Conservation (phyloP, 2,888 invertebrate species). For the Cetonia aurata region DNA sequence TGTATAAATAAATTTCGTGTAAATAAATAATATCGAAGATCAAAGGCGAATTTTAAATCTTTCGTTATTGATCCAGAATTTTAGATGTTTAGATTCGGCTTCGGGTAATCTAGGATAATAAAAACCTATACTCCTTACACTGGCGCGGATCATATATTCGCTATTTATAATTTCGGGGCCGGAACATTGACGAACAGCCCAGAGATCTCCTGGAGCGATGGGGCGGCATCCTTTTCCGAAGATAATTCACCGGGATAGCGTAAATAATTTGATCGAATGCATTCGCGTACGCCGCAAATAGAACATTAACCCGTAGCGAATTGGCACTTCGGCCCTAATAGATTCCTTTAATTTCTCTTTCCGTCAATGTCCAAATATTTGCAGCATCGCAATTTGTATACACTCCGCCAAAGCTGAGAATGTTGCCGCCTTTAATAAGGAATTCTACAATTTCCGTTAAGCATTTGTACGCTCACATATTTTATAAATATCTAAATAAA, state of each 20-base stretch:
- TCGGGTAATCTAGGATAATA: slow-evolving; percentile 43
- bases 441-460: no score
- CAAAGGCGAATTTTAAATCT: slow-evolving; percentile 46
- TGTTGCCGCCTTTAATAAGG: slow-evolving; percentile 24
- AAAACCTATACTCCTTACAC: slow-evolving; percentile 22
- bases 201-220: background rate
- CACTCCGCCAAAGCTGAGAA: slow-evolving; percentile 19
- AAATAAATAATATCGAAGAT: slow-evolving; percentile 47
- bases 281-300: slow-evolving; percentile 24
- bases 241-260: slow-evolving; percentile 17
- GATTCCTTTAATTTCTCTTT: slow-evolving; percentile 27
- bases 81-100: slow-evolving; percentile 42
- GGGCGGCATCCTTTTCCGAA: slow-evolving; percentile 9
- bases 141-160: slow-evolving; percentile 9
- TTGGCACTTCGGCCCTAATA: slow-evolving; percentile 27
- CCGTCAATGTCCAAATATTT: slow-evolving; percentile 38
- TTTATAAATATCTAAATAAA: slow-evolving; percentile 8
- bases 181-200: slow-evolving; percentile 20
- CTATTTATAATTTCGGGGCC: slow-evolving; percentile 33
- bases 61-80: slow-evolving; percentile 46
- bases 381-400: slow-evolving; percentile 15
- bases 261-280: slow-evolving; percentile 29
- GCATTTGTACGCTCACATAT: background rate
- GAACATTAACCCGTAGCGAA: slow-evolving; percentile 26
- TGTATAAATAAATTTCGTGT: slow-evolving; percentile 46